Base-by-base conservation (phyloP, 2,113 vertebrate species). In the Neomonachus schauinslandi region DNA sequence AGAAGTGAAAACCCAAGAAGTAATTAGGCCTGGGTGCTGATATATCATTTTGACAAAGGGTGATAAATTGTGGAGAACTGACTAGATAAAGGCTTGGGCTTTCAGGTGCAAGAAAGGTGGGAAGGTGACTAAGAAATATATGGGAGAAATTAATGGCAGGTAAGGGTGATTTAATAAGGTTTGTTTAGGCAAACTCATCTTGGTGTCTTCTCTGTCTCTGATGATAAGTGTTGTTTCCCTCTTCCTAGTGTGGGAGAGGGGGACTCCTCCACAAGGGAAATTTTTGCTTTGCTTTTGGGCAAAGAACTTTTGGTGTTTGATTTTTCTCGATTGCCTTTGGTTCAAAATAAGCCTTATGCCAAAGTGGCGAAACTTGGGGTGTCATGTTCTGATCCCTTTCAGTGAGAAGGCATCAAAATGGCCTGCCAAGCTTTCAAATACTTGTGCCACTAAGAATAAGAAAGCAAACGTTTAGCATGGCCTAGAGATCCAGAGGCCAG, bases 371-470 rank as follows among this genome's bases (percentile, higher is more conserved):
- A 61, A 72, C 63, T 63, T 53, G 72, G 4, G 33, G 18, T 80
- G 21, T 79, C 51, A 49, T 71, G 31, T 39, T 91, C 51, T 61
- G 82, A 80, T 61, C 33, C 49, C 42, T n/a, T 81, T 92, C 15
- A 26, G 53, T 94, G 71, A 93, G 91, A 93, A 49, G 51, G 59
- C 79, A 77, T 77, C 79, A 84, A 61, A 69, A 94, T 67, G 31
- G 21, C 76, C 26, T 36, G 3, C 53, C 55, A 67, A 13, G 69
- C 22, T 77, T 84, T 77, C 77, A 92, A 61, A 67, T 88, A 49
- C 36, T 84, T 85, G 42, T 49, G 89, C 71, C 33, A 36, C 53
- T 85, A 7, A 7, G 24, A 84, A 76, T 12, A 85, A 79, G 61
- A 49, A 89, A 82, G 39, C 59, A 26, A 74, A 67, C 28, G 85